A percentile compares a stretch with the other conserved stretches of the same genome.
Evolutionary conservation across 2,113 vertebrate genomes (phyloP).

Genomic region (Ascaphus truei): DNA sequence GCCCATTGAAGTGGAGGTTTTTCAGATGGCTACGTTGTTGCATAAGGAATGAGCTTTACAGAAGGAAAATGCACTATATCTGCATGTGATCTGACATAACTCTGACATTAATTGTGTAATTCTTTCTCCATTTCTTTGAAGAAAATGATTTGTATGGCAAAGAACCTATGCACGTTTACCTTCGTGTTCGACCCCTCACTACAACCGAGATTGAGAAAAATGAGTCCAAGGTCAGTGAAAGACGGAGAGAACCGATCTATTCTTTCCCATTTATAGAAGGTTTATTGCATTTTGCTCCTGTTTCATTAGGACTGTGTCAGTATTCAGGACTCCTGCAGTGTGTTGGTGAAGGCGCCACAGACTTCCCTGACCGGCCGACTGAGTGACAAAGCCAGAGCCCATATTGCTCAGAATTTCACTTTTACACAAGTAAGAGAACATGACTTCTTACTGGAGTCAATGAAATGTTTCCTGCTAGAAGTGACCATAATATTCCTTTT

Average conservation of each 20-base stretch:
- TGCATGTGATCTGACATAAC: no score
- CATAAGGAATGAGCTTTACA: no score
- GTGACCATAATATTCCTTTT: no score
- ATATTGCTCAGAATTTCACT: slow-evolving; percentile 79
- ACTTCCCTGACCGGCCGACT: slow-evolving; percentile 51
- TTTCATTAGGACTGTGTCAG: slow-evolving; percentile 73
- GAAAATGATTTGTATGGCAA: slow-evolving; percentile 57
- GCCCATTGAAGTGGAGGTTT: no score
- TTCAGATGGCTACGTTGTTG: no score
- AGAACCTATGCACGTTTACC: slow-evolving; percentile 79
- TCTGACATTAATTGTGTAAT: not conserved
- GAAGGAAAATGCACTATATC: no score
- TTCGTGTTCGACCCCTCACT: slow-evolving; percentile 81
- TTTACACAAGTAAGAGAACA: slow-evolving; percentile 76
- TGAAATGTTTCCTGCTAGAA: not conserved
- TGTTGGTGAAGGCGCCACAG: slow-evolving; percentile 75
- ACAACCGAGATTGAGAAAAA: slow-evolving; percentile 61
- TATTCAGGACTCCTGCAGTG: slow-evolving; percentile 65
- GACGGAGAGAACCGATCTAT: not conserved
- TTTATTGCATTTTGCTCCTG: not conserved
- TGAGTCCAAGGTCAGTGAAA: slow-evolving; percentile 73
- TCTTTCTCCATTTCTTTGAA: slow-evolving; percentile 43
- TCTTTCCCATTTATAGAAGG: not conserved
- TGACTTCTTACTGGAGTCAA: not conserved
- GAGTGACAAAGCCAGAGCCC: slow-evolving; percentile 68